A percentile compares a stretch with the other conserved stretches of the same genome.
phyloP scores from a whole-genome alignment of 2,113 vertebrate species.

The Plotosus lineatus region DNA sequence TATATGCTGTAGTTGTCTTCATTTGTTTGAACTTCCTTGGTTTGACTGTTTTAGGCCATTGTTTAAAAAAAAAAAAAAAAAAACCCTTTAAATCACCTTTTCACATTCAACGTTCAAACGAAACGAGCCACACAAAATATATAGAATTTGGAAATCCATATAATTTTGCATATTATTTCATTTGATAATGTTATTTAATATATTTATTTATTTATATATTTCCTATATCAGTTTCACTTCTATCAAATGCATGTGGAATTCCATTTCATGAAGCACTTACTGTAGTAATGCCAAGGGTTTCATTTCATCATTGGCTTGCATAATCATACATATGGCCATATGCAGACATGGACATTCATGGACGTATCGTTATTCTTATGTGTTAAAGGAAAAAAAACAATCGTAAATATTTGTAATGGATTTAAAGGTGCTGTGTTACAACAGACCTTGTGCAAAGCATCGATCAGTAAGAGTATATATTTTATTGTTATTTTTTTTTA shows the following conservation, averaged over 20 bases:
- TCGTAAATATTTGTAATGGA: neutral
- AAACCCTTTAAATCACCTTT: neutral
- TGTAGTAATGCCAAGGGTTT: conserved; percentile 19
- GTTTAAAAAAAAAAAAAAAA: neutral
- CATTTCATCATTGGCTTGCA: conserved; percentile 30
- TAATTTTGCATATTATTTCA: neutral
- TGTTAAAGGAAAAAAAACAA: conserved; percentile 4
- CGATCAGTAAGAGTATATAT: conserved; percentile 1
- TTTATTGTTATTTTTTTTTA: neutral
- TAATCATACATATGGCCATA: conserved; percentile 27
- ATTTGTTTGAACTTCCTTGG: neutral
- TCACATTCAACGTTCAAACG: neutral
- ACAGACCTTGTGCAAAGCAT: conserved; percentile 20
- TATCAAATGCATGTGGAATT: conserved; percentile 1
- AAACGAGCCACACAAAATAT: neutral
- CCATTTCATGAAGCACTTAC: neutral
- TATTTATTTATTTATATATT: neutral
- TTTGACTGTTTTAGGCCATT: neutral
- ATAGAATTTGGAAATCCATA: neutral
- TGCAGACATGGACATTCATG: conserved; percentile 20
- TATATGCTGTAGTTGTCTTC: neutral
- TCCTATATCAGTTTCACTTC: neutral
- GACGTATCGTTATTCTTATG: conserved; percentile 8
- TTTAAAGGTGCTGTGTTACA: conserved; percentile 14
- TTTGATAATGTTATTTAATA: neutral